A percentile compares a stretch with the other conserved stretches of the same genome.
phyloP scores from a whole-genome alignment of 2,888 invertebrate species.

The Rotaria macrura region DNA sequence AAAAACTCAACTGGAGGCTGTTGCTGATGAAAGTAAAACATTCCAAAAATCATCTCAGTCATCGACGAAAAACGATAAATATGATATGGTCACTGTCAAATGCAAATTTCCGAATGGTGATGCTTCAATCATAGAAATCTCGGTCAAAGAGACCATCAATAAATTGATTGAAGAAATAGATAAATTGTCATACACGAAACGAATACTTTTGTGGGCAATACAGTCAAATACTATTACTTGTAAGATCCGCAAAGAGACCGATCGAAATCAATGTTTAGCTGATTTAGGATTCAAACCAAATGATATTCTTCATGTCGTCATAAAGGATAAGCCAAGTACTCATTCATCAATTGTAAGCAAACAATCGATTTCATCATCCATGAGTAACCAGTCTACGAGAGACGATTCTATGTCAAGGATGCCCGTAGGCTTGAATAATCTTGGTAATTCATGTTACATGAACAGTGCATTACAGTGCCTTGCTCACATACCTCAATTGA shows the following conservation, averaged over 20 bases:
- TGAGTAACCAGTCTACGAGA: neutral
- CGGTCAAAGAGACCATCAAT: neutral
- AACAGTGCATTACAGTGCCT: neutral
- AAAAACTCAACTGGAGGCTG: too few species aligned
- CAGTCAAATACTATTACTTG: neutral
- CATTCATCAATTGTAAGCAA: neutral
- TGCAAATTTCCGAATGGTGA: neutral
- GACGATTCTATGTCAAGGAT: accelerated
- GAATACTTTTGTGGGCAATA: neutral
- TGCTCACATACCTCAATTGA: neutral
- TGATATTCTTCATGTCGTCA: neutral
- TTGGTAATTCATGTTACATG: neutral
- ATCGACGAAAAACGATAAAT: neutral
- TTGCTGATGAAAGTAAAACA: neutral
- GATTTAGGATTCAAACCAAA: neutral
- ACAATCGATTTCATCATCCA: neutral
- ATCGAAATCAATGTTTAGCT: neutral
- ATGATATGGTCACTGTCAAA: neutral
- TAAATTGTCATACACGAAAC: neutral
- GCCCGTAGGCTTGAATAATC: neutral
- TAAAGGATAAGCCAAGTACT: neutral
- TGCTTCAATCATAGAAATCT: neutral
- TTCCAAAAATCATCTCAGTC: neutral
- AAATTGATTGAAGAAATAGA: neutral
- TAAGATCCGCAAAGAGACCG: too few species aligned